Evolutionary conservation across 35 echinoderm and acorn worm genomes (phyloP), one percentile per base, ranked within the genome.

Genomic region (Apostichopus californicus): DNA sequence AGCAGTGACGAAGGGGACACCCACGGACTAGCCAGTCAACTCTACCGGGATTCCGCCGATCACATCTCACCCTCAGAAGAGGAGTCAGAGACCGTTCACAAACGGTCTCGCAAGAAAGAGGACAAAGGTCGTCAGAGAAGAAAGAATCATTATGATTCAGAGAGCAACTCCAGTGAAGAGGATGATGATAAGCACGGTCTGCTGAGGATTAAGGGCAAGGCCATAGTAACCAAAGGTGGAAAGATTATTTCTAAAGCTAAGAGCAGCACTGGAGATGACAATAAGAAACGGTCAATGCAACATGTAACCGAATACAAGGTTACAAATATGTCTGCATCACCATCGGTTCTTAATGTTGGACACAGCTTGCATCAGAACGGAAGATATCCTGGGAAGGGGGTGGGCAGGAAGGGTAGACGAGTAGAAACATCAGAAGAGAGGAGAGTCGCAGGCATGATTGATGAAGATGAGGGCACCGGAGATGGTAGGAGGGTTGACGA

Each of bases 11-110:
- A 89, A 22, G 90, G 55, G 5, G 94, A 95, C 24, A 80, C 73
- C 59, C 95, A 96, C 73, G 95, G 95, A 24, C 73, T 96, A 58
- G 92, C 80, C 22, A 93, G 92, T 11, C 92, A 96, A 77, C 65
- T 96, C 25, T 22, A 18, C 34, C 34, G 5, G 10, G 75, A 75
- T 58, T 83, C 80, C 1, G 8, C 80, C 1, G 80, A 83, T 56
- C 18, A 56, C 15, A 83, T 83, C 24, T 83, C 80, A 83, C 80
- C 80, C 34, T 83, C 80, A 15, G 25, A 56, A 15, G 86, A 68
- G 86, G 89, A 86, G 55, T 53, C 20, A 58, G 83, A 95, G 23
- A 24, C 14, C 18, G 64, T 68, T 9, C 64, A 18, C 11, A 11
- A 18, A 68, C 64, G 64, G 64, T 18, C 0, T 68, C 64, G 5